Conservation (phyloP, 2,888 invertebrate genomes). For the Conus canariensis region DNA sequence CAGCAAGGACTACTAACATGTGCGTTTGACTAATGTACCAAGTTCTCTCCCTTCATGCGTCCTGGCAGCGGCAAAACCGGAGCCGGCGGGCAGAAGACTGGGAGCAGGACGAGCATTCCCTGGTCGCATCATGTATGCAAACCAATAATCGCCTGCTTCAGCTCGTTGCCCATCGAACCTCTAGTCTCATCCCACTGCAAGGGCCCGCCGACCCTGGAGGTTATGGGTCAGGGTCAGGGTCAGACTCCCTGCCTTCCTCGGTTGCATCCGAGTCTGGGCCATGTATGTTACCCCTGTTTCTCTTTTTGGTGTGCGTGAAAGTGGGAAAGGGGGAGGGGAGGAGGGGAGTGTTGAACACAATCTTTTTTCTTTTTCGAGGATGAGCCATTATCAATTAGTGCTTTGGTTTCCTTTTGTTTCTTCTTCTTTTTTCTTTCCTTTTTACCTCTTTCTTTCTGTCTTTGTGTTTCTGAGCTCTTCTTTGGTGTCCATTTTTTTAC, state of each 20-base stretch:
- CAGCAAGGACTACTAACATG: constrained; percentile 24
- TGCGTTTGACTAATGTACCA: not conserved
- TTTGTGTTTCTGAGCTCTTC: not conserved
- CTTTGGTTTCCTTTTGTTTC: not conserved
- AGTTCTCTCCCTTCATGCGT: not conserved
- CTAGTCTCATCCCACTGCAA: not conserved
- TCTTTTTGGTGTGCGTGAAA: not conserved
- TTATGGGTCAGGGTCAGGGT: constrained; percentile 21
- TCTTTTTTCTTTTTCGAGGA: too few relatives aligned
- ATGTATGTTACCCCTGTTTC: not conserved
- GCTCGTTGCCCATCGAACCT: constrained; percentile 29
- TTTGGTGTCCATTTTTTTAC: not conserved
- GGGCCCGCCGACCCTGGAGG: not conserved
- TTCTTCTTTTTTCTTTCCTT: not conserved
- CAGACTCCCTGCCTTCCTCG: not conserved
- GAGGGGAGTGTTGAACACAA: not conserved
- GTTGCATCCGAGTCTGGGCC: not conserved
- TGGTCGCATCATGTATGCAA: constrained; percentile 39
- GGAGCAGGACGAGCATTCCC: constrained; percentile 32
- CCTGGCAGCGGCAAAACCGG: not conserved
- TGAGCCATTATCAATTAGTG: too few relatives aligned
- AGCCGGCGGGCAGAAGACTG: not conserved
- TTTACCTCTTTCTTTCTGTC: not conserved
- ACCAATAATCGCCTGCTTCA: constrained; percentile 40
- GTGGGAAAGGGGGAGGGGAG: not conserved